phyloP scores from a whole-genome alignment of 2,888 invertebrate genomes.

The Saturnia japonica region DNA sequence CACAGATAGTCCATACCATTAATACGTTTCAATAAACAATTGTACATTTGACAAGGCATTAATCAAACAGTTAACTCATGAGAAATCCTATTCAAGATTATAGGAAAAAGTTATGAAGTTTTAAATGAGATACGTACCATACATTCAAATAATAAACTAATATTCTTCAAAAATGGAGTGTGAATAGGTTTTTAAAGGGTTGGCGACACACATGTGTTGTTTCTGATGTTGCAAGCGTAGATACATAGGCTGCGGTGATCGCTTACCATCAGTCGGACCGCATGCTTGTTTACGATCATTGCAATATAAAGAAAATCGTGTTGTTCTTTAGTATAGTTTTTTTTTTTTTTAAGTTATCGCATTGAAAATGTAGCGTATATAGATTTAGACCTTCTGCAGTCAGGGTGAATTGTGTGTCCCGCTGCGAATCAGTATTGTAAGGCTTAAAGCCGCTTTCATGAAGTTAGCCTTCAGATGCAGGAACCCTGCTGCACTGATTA shows the following conservation, averaged over 20 bases:
- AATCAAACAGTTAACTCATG: not conserved
- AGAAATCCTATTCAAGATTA: not conserved
- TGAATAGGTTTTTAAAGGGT: too few species aligned
- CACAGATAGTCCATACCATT: not conserved
- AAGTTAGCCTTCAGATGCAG: slow-evolving; percentile 5
- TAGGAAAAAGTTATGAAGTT: not conserved
- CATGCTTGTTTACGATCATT: too few species aligned
- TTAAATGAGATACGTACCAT: not conserved
- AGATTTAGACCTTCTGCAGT: not conserved
- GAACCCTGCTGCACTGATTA: slow-evolving; percentile 33
- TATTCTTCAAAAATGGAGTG: too few species aligned
- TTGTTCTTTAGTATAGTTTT: not conserved
- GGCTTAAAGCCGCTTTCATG: slow-evolving; percentile 12
- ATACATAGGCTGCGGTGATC: too few species aligned
- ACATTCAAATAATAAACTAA: too few species aligned
- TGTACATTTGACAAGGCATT: not conserved
- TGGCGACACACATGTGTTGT: too few species aligned
- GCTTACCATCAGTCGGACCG: too few species aligned
- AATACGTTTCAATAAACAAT: not conserved
- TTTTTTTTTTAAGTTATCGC: not conserved
- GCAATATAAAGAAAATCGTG: too few species aligned
- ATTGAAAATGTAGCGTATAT: not conserved
- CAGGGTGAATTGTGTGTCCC: not conserved
- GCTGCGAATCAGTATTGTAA: slow-evolving; percentile 7
- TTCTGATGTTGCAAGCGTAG: too few species aligned